Evolutionary conservation across 2,797 vertebrate species (phyloP), one percentile per base, ranked within the genome.

Genomic region (Galagoides demidoff): DNA sequence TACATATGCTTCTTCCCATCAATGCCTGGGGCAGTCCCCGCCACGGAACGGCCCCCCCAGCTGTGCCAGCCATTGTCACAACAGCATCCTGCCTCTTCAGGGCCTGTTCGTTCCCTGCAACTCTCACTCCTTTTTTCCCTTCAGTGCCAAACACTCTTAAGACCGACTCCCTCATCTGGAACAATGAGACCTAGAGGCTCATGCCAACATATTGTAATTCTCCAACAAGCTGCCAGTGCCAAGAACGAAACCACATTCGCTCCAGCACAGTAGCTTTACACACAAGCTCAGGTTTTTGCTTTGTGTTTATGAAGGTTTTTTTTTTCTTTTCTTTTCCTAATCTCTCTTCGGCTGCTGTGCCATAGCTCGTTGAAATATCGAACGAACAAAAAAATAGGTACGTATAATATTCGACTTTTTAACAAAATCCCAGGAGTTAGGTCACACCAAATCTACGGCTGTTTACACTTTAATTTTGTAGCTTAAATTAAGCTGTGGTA

Each of bases 201-300:
- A 89, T 95, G 98, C 98, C 98, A 98, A 97, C 97, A 97, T 96
- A 96, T 96, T 95, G 95, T 17, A 96, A 97, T 98, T 98, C 97
- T 97, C 97, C 95, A 20, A 12, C 95, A 91, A 94, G 93, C 96
- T 96, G 95, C 78, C 77, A 5, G 95, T 39, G 34, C 96, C 76
- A 29, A 25, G 89, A 96, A 97, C 89, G 78, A 94, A 97, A 97
- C 82, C 91, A 63, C 97, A 74, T 95, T 84, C 86, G 68, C 7
- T 9, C 94, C 85, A 97, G 25, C 71, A 78, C 27, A 55, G 52
- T 20, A 95, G 97, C 86, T 92, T 82, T 81, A 2, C 76, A 95
- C 96, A 68, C 95, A 23, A 86, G 92, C 97, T 96, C 11, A 63
- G 71, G 64, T 89, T 91, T 95, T 83, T 45, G 0, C 22, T 91